phyloP scores from a whole-genome alignment of 2,113 vertebrate species.

The Indicator maculatus region DNA sequence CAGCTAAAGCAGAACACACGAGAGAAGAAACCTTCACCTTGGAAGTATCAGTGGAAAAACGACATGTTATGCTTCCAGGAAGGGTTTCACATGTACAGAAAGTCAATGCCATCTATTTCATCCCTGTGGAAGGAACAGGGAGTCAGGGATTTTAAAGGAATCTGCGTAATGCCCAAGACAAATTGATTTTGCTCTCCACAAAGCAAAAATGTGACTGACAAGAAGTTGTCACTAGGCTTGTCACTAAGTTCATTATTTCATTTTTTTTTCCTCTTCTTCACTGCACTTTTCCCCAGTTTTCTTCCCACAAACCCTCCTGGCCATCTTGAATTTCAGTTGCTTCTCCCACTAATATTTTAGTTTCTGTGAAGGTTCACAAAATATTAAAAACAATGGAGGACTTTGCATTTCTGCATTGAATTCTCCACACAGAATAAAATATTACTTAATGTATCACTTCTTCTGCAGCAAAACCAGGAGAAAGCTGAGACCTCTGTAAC shows the following conservation, averaged over 20 bases:
- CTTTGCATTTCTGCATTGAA: neutral
- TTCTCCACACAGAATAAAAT: neutral
- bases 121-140: neutral
- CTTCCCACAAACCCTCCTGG: neutral
- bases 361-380: neutral
- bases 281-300: neutral
- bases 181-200: neutral
- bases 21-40: neutral
- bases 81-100: neutral
- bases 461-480: neutral
- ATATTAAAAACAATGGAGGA: neutral
- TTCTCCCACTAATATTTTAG: neutral
- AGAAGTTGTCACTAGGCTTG: neutral
- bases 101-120: neutral
- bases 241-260: neutral
- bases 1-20: neutral
- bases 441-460: neutral
- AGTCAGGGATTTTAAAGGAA: neutral
- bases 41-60: slow-evolving; percentile 51
- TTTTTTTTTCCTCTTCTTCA: neutral
- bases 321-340: neutral
- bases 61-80: neutral
- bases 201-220: neutral
- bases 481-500: neutral
- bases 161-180: neutral